Evolutionary conservation across 2,113 vertebrate genomes (phyloP), one percentile per base, ranked within the genome.

Genomic region (Maccullochella peelii): DNA sequence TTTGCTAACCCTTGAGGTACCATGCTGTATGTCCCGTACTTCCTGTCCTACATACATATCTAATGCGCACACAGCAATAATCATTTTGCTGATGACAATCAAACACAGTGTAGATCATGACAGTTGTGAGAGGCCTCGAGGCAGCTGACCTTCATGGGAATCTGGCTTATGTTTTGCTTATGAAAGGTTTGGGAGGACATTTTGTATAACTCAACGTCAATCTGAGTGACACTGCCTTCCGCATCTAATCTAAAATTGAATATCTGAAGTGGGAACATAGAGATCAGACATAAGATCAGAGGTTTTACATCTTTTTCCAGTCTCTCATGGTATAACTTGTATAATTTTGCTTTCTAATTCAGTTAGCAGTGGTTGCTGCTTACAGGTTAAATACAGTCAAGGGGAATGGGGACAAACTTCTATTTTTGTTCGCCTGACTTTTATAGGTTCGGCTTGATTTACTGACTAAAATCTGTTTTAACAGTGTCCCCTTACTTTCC

Each of bases 131-230:
- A 36, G 67, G 67, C 85, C 87, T 83, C 0, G 8, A 80, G 87
- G 85, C 84, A 50, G 36, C 77, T 52, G 68, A 74, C 5, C 57
- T 58, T 62, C 71, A 57, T 82, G 86, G 80, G 88, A 90, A 91
- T 80, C 77, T 84, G 86, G 82, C 58, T 63, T 58, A n/a, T 79
- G 82, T 81, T 91, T 69, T 61, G 40, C 67, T 65, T 72, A 36
- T 76, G 72, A 88, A 76, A 84, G 42, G 68, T 83, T 62, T 83
- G 68, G 81, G 85, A 78, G 80, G 78, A 89, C 76, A 27, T 80
- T 86, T 84, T 85, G 81, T 85, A 73, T 86, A 84, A 63, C 11
- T 79, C 69, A 23, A 58, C 85, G 71, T 92, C 85, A 86, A 75
- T 88, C 85, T 33, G 80, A 73, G 14, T 59, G 84, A 88, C 77